These are phyloP conservation scores for Acanthornis magna DNA, from an alignment of 2,797 vertebrate genomes.

Conservation along the genomic window DNA sequence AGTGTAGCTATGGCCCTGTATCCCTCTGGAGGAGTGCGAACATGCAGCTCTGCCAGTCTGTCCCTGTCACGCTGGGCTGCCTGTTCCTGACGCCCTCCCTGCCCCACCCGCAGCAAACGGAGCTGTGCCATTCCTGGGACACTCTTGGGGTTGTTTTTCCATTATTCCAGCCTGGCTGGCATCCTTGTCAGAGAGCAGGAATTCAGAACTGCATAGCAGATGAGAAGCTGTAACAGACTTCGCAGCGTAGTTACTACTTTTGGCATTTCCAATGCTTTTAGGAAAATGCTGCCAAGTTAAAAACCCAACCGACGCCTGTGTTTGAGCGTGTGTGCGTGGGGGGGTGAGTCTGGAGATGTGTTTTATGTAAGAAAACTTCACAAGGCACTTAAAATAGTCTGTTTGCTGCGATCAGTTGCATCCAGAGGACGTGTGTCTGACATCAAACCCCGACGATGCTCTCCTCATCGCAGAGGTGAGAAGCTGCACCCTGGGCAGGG, in stretches of 20 bases:
- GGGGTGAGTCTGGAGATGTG: background rate
- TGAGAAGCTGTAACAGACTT: background rate
- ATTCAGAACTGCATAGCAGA: background rate
- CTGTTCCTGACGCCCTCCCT: fast-evolving
- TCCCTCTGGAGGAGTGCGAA: background rate
- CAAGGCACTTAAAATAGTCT: background rate
- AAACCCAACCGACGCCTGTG: background rate
- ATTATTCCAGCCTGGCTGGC: background rate
- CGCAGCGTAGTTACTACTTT: slow-evolving; percentile 11
- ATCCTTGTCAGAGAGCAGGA: background rate
- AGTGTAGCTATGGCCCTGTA: fast-evolving
- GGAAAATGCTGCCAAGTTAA: background rate
- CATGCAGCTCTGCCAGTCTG: fast-evolving
- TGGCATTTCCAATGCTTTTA: slow-evolving; percentile 23
- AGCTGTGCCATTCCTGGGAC: background rate
- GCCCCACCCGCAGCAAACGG: background rate
- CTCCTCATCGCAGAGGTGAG: background rate
- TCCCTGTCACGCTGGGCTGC: background rate
- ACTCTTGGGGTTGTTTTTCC: background rate
- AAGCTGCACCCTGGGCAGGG: background rate
- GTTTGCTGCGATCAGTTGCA: background rate
- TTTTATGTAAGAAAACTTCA: background rate
- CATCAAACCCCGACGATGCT: background rate
- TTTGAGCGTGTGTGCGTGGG: background rate
- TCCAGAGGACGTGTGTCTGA: background rate